These are phyloP conservation scores for Hexactinellida sp. DNA, from an alignment of 37 sponge, comb jelly and placozoan species.

Conservation along the genomic window DNA sequence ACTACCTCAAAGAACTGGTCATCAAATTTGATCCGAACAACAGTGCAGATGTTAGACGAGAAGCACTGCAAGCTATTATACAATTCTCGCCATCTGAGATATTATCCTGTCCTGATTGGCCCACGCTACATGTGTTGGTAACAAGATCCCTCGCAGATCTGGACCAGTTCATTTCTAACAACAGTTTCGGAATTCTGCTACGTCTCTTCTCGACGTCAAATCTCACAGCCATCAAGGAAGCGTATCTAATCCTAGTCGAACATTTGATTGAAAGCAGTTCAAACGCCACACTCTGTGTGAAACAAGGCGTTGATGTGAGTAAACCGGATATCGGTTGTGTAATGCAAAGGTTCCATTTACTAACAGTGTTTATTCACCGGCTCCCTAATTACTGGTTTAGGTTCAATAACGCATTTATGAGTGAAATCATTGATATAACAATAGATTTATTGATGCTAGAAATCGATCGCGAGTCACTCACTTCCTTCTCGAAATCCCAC, in stretches of 20 bases:
- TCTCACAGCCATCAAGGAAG: constrained; percentile 3
- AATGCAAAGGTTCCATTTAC: not conserved
- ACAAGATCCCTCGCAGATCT: not conserved
- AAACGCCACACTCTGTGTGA: not conserved
- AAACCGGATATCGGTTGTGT: not conserved
- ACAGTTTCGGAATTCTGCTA: not conserved
- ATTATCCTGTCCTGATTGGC: constrained; percentile 17
- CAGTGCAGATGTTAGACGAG: not conserved
- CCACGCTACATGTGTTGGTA: constrained; percentile 9
- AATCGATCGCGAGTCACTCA: not conserved
- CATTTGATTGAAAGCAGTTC: not conserved
- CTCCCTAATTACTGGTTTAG: not conserved
- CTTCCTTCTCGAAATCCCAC: not conserved
- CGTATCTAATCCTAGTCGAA: not conserved
- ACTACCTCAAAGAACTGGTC: not conserved
- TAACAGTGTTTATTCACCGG: not conserved
- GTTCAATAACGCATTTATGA: not conserved
- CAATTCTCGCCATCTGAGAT: constrained; percentile 4
- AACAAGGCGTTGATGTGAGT: not conserved
- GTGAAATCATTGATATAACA: not conserved
- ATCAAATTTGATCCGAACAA: not conserved
- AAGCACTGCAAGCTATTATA: constrained; percentile 11
- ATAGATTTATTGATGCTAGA: not conserved
- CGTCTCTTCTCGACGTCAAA: not conserved
- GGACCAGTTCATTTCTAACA: not conserved